Conservation (phyloP, 2,888 invertebrate species). For the Hirtodrosophila histrioides region DNA sequence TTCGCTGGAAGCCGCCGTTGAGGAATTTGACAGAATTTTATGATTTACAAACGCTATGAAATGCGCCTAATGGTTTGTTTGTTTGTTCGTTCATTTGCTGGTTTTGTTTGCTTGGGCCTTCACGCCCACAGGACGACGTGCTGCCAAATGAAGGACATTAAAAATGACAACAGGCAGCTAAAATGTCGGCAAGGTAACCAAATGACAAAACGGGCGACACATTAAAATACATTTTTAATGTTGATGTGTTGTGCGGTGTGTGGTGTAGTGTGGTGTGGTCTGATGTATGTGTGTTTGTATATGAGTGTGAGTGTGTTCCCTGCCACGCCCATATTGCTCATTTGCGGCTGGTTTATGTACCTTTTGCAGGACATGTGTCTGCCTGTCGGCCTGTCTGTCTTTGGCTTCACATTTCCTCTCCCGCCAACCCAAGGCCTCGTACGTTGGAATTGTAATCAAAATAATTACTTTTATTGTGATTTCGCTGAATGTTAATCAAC, state of each 20-base stretch:
- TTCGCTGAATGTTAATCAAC: conserved; percentile 62
- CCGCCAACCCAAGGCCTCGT: conserved; percentile 9
- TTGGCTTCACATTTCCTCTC: conserved; percentile 16
- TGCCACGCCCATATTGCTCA: conserved; percentile 39
- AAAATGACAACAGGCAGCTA: conserved; percentile 65
- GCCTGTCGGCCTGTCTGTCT: conserved; percentile 15
- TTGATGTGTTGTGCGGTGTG: conserved; percentile 51
- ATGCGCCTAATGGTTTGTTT: conserved; percentile 60
- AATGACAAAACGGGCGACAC: conserved; percentile 64
- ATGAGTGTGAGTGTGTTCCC: conserved; percentile 10
- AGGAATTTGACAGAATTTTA: conserved; percentile 70
- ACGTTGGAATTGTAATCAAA: conserved; percentile 71
- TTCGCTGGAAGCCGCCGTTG: conserved; percentile 13
- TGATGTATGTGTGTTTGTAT: background rate
- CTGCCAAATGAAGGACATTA: conserved; percentile 69
- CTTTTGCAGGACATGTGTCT: conserved; percentile 38
- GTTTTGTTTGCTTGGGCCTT: conserved; percentile 34
- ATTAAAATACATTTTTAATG: conserved; percentile 79
- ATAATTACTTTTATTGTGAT: conserved; percentile 75
- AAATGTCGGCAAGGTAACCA: conserved; percentile 39
- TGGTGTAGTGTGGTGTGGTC: conserved; percentile 6
- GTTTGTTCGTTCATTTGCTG: background rate
- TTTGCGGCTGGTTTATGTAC: conserved; percentile 24
- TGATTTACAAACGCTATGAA: conserved; percentile 74
- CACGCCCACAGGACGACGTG: conserved; percentile 36